Base-by-base conservation (phyloP, 1,140 invertebrate genomes). In the Pachypsylla venusta region DNA sequence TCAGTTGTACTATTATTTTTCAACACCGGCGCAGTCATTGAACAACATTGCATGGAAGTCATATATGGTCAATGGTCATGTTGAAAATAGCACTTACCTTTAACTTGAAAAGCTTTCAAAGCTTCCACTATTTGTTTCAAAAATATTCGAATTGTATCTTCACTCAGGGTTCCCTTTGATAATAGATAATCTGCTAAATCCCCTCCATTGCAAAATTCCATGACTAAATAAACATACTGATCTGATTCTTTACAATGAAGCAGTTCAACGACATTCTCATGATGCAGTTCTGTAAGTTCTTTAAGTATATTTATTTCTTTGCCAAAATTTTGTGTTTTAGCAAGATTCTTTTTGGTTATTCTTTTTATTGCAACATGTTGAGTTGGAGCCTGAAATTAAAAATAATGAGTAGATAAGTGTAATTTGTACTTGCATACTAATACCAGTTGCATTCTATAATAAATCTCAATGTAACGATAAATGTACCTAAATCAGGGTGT, bases 161-260 rank as follows among this genome's bases (percentile, higher is more conserved):
- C 96, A 74, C 90, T 96, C 0, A 99, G 78, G 20, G 91, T 94
- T 54, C 91, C 89, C 74, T 91, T 92, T 35, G 77, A 84, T 85
- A 66, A 81, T 61, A 99, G 77, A 77, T 98, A 99, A 77, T 99
- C 96, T 25, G 93, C 93, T 69, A 99, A 76, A 75, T 99, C 95
- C 12, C 95, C 95, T 53, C 94, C 94, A 81, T 99, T 99, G 75
- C 95, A 99, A 74, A 94, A 99, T 81, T 95, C 94, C 93, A 98
- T 98, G 65, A 98, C 91, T 63, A 98, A 81, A 77, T 89, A 96
- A 60, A 98, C 93, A 78, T 95, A 85, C 65, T 87, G 82, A 65
- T 83, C 77, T 57, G 89, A 93, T 78, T 98, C 93, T 76, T 96
- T 94, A 74, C 93, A 98, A 75, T 98, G 93, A 67, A 97, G 78